Conservation (phyloP, 2,797 vertebrate genomes). For the Hoplostethus atlanticus region DNA sequence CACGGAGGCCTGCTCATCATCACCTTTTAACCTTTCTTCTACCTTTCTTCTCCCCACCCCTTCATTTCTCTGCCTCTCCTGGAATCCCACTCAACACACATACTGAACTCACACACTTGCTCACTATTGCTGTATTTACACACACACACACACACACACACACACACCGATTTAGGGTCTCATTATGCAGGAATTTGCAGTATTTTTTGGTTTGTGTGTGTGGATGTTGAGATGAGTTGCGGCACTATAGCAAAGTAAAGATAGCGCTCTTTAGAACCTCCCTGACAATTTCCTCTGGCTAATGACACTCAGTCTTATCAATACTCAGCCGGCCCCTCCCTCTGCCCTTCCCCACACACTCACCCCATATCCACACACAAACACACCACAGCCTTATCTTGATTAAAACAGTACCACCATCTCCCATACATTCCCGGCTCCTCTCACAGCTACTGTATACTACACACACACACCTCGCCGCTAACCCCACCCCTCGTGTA, state of each 20-base stretch:
- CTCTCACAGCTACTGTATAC: constrained; percentile 30
- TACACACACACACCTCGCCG: constrained; percentile 26
- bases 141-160: constrained; percentile 33
- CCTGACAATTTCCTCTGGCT: constrained; percentile 78
- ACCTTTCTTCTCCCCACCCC: constrained; percentile 23
- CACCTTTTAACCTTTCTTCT: background rate
- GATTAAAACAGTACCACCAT: constrained; percentile 33
- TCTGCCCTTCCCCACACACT: constrained; percentile 51
- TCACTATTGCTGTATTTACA: constrained; percentile 63
- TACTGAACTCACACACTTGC: constrained; percentile 50
- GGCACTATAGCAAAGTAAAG: constrained; percentile 79
- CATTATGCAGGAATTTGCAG: constrained; percentile 97
- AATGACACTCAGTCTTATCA: constrained; percentile 74
- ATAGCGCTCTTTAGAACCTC: constrained; percentile 75
- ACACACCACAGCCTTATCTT: constrained; percentile 49
- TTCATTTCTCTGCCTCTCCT: constrained; percentile 26
- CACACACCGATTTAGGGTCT: constrained; percentile 58
- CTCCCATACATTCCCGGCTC: constrained; percentile 38
- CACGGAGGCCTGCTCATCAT: constrained; percentile 1
- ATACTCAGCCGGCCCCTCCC: constrained; percentile 46
- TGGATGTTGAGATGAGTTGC: constrained; percentile 89
- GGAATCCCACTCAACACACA: constrained; percentile 48
- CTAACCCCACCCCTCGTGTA: constrained; percentile 50
- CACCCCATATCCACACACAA: constrained; percentile 63
- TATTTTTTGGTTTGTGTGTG: constrained; percentile 93